These are phyloP conservation scores for Bombus balteatus DNA, from an alignment of 1,140 invertebrate species.

Conservation along the genomic window DNA sequence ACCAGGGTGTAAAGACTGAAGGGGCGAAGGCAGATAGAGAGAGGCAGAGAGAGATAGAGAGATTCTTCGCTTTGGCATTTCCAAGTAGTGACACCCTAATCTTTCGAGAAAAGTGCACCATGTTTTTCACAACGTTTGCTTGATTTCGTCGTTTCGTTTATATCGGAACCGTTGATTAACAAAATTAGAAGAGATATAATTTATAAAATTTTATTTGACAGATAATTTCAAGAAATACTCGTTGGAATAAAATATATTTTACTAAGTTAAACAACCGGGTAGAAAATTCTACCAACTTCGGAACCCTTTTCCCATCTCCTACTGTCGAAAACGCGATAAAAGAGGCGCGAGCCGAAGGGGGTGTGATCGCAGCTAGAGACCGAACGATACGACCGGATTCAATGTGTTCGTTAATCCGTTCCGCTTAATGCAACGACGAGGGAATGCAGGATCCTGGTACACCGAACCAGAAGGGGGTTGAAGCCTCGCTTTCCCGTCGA, in stretches of 20 bases:
- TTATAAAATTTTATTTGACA: fast-evolving
- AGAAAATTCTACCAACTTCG: background rate
- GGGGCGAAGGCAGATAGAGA: background rate
- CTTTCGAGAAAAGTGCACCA: background rate
- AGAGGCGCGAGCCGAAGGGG: background rate
- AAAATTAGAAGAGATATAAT: too few relatives aligned
- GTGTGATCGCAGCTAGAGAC: background rate
- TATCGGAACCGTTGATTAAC: too few relatives aligned
- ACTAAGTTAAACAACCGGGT: background rate
- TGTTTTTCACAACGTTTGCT: background rate
- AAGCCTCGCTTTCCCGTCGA: constrained; percentile 63
- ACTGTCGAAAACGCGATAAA: background rate
- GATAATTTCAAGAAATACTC: too few relatives aligned
- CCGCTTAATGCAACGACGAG: constrained; percentile 48
- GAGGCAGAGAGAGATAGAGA: background rate
- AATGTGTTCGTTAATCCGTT: constrained; percentile 58
- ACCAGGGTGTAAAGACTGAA: background rate
- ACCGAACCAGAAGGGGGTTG: constrained; percentile 38
- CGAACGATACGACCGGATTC: background rate
- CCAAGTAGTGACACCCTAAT: background rate
- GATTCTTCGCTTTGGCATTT: background rate
- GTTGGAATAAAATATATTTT: too few relatives aligned
- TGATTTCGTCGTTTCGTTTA: too few relatives aligned
- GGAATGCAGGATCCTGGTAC: constrained; percentile 31
- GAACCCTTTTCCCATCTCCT: background rate